Evolutionary conservation across 2,113 vertebrate genomes (phyloP).

Genomic region (Xiphias gladius): DNA sequence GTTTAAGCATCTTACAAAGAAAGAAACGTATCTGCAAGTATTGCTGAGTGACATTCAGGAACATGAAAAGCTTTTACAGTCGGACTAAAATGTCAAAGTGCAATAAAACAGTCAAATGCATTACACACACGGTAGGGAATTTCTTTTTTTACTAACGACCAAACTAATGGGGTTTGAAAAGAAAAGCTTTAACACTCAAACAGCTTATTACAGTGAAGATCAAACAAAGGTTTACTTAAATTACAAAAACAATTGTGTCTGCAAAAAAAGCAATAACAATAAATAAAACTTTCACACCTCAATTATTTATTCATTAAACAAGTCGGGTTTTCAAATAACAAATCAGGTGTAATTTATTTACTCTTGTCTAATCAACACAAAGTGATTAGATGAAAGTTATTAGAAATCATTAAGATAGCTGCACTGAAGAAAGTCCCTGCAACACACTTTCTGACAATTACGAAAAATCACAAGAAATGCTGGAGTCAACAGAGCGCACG

Average conservation of each 20-base stretch:
- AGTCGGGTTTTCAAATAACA: neutral
- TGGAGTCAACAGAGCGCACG: too few relatives aligned
- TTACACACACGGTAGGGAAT: neutral
- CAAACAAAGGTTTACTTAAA: neutral
- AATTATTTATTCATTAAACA: neutral
- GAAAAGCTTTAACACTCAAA: neutral
- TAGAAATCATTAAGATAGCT: neutral
- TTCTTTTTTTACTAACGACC: slow-evolving; percentile 23
- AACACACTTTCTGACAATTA: too few relatives aligned
- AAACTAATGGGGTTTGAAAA: neutral
- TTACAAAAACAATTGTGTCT: neutral
- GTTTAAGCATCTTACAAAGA: slow-evolving; percentile 30
- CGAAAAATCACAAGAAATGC: too few relatives aligned
- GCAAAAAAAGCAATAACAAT: neutral
- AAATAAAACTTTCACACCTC: neutral
- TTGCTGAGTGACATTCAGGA: slow-evolving; percentile 16
- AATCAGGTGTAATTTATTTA: too few relatives aligned
- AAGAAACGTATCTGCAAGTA: slow-evolving; percentile 26
- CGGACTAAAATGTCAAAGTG: slow-evolving; percentile 42
- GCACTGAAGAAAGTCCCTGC: neutral
- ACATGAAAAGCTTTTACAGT: slow-evolving; percentile 74
- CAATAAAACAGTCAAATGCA: slow-evolving; percentile 34
- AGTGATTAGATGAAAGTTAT: neutral
- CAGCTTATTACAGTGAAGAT: neutral
- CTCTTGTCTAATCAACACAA: neutral